Evolutionary conservation across 2,113 vertebrate genomes (phyloP), one percentile per base, ranked within the genome.

Genomic region (Tachysurus fulvidraco): DNA sequence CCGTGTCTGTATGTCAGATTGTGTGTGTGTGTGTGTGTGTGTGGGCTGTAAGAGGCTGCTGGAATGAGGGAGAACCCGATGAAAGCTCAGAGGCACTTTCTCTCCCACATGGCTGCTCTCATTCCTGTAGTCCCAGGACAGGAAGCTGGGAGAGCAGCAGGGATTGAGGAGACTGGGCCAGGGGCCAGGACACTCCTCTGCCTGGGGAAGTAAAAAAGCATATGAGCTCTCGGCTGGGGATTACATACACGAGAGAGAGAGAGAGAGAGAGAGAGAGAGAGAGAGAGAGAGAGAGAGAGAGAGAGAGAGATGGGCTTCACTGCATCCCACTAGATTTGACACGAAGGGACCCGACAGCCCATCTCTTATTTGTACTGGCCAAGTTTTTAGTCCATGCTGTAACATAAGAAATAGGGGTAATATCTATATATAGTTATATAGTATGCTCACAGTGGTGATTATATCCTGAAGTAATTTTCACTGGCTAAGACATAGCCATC

Each of bases 81-180:
- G 77, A 85, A 91, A 90, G 86, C 73, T 87, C 59, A 17, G 50
- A 59, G 83, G 73, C 83, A 59, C 46, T 74, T 82, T 85, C 44
- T 83, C 84, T 87, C 80, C 78, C 30, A 46, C 62, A 59, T 86
- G 82, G 76, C 86, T 60, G 57, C 62, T 85, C 83, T 89, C 88
- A 88, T 92, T 89, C 88, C 86, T 88, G 25, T 82, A 89, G 84
- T 90, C 89, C 86, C 88, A 76, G 88, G 91, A 90, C 91, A 92
- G 91, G 91, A 92, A 92, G 88, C 90, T 52, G 82, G 67, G 86
- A 71, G 82, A 86, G 88, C 82, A 85, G 81, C 88, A 85, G 88
- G 89, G 78, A 71, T 90, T 30, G 12, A 83, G 30, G 77, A 88
- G 85, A 57, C 62, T 82, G 52, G 60, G 69, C 76, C 57, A 36